Conservation (phyloP, 1,140 invertebrate genomes). For the Hetaerina americana region DNA sequence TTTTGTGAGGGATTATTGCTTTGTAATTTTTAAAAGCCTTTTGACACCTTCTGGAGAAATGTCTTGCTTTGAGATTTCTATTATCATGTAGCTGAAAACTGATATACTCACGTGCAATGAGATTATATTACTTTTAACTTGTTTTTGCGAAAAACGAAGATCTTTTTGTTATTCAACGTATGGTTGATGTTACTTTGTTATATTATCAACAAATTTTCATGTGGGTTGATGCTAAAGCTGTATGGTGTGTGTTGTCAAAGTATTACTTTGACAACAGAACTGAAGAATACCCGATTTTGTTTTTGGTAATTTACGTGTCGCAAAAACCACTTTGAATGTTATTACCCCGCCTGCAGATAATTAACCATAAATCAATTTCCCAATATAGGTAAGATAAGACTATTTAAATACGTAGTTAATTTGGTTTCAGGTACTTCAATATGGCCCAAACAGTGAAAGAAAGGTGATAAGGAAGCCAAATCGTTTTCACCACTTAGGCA, state of each 20-base stretch:
- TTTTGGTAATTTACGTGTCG: too few species aligned
- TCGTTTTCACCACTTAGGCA: background rate
- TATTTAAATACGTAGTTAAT: background rate
- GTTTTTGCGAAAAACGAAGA: background rate
- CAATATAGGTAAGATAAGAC: too few species aligned
- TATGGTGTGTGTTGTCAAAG: too few species aligned
- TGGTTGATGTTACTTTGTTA: too few species aligned
- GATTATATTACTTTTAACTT: too few species aligned
- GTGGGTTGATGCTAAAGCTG: too few species aligned
- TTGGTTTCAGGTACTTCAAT: conserved; percentile 2
- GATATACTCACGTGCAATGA: background rate
- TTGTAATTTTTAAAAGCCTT: background rate
- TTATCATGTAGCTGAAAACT: background rate
- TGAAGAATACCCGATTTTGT: too few species aligned
- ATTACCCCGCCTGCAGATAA: too few species aligned
- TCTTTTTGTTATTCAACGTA: background rate
- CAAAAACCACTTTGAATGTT: too few species aligned
- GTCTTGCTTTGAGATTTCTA: background rate
- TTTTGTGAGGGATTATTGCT: conserved; percentile 2
- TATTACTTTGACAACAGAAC: too few species aligned
- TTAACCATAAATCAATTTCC: too few species aligned
- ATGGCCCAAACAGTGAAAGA: conserved; percentile 7
- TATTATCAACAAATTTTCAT: too few species aligned
- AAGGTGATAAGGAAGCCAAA: conserved; percentile 3
- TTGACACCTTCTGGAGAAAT: conserved; percentile 3